Percentiles rank a stretch among this genome's conserved stretches.
Conservation (phyloP, 2,888 invertebrate species). For the Hypsopygia costalis region DNA sequence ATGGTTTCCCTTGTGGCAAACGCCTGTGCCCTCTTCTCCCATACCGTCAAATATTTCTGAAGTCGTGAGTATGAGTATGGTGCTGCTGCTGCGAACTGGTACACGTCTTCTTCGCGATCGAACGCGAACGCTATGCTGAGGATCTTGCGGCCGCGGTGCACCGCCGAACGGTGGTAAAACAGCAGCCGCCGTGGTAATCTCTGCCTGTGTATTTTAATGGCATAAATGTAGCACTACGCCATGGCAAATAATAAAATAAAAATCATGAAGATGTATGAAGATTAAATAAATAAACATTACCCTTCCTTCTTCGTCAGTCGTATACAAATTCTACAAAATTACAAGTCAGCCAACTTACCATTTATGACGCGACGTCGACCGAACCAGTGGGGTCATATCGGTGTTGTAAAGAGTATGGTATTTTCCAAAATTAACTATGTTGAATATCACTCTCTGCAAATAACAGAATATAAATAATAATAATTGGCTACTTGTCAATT, state of each 20-base stretch:
- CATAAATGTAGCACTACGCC: too few species aligned
- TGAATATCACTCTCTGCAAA: conserved; percentile 95
- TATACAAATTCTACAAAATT: too few species aligned
- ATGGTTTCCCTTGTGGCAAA: conserved; percentile 86
- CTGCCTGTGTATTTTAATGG: too few species aligned
- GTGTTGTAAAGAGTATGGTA: conserved; percentile 92
- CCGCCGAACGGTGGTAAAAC: conserved; percentile 94
- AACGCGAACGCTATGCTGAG: conserved; percentile 97
- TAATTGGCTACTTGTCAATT: too few species aligned
- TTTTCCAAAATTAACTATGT: conserved; percentile 98
- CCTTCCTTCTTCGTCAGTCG: too few species aligned
- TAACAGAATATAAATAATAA: too few species aligned
- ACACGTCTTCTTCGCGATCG: conserved; percentile 96
- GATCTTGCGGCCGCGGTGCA: conserved; percentile 94
- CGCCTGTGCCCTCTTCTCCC: conserved; percentile 83
- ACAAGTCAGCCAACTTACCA: too few species aligned
- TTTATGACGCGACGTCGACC: conserved; percentile 93
- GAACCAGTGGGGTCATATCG: conserved; percentile 96
- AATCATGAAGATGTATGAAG: too few species aligned
- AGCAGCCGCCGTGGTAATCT: conserved; percentile 90
- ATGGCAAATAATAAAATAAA: too few species aligned
- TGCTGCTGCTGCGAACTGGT: conserved; percentile 95
- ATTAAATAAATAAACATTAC: too few species aligned
- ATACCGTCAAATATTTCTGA: conserved; percentile 89
- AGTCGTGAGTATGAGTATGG: conserved; percentile 97